Base-by-base conservation (phyloP, 2,888 invertebrate species). In the Clepsis dumicolana region DNA sequence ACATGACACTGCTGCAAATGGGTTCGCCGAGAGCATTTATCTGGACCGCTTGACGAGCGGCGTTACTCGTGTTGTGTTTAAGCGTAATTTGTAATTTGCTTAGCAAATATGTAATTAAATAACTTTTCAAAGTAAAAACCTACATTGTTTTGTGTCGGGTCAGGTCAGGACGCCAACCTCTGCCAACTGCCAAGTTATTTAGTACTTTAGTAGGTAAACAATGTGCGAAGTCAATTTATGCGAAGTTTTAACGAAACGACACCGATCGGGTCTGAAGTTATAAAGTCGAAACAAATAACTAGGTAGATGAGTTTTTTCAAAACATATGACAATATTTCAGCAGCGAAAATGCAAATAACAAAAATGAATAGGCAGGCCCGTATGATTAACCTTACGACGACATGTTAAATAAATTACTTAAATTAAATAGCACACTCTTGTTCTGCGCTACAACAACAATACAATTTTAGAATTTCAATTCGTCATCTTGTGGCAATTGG, bases 1-100 rank as follows among this genome's bases (percentile, higher is more conserved):
- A 25, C 25, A 52, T 52, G 25, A 52, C 16, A 52, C 52, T 25
- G 52, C 25, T 25, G 52, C 52, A 25, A 14, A 52, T 25, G 12
- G n/a, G 12, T 41, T 41, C 7, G 16, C n/a, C n/a, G 41, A 41
- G n/a, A 41, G 21, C 21, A 48, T 48, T 48, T 18, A 12, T 21
- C 21, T 48, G 4, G 48, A 21, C 12, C 12, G 21, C 21, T 44
- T 8, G 18, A 8, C 10, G 41, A 35, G 41, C n/a, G n/a, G n/a
- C n/a, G n/a, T n/a, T n/a, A n/a, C n/a, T n/a, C n/a, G n/a, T n/a
- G n/a, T n/a, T n/a, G n/a, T n/a, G n/a, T n/a, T n/a, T n/a, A n/a
- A n/a, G n/a, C n/a, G n/a, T n/a, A n/a, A n/a, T n/a, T n/a, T n/a
- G n/a, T n/a, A n/a, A n/a, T n/a, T n/a, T n/a, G n/a, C n/a, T n/a